phyloP scores from a whole-genome alignment of 1,140 invertebrate species.

The Lysiphlebus fabarum region DNA sequence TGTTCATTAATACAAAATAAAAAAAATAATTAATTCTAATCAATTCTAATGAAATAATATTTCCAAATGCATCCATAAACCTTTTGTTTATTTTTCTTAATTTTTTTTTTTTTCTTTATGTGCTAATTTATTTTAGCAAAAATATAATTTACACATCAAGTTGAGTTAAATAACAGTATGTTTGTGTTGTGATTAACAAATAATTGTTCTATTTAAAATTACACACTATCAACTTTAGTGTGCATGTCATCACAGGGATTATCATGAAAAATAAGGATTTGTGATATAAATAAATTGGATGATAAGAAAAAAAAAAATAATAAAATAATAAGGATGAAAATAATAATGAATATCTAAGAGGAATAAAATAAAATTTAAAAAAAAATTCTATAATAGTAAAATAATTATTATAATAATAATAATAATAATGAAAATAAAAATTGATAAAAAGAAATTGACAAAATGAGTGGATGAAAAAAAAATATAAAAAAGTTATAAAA shows the following conservation, averaged over 20 bases:
- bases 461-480: neutral
- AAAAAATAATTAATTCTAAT: no score
- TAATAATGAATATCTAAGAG: neutral
- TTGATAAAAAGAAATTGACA: slow-evolving; percentile 15
- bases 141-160: no score
- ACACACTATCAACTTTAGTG: slow-evolving; percentile 15
- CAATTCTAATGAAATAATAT: no score
- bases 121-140: no score
- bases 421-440: neutral
- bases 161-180: slow-evolving; percentile 8
- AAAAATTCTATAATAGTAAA: slow-evolving; percentile 6
- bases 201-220: neutral
- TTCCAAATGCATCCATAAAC: no score
- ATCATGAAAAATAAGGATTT: neutral
- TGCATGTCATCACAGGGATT: slow-evolving; percentile 9
- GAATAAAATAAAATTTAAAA: slow-evolving; percentile 2
- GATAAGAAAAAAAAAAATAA: slow-evolving; percentile 7
- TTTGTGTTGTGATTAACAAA: slow-evolving; percentile 16
- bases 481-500: slow-evolving; percentile 14
- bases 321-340: slow-evolving; percentile 1
- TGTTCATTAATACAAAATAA: no score
- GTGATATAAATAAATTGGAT: slow-evolving; percentile 1
- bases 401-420: slow-evolving; percentile 12
- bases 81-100: no score
- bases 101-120: no score